Evolutionary conservation across 2,888 invertebrate genomes (phyloP), one percentile per base, ranked within the genome.

Genomic region (Oscheius onirici): DNA sequence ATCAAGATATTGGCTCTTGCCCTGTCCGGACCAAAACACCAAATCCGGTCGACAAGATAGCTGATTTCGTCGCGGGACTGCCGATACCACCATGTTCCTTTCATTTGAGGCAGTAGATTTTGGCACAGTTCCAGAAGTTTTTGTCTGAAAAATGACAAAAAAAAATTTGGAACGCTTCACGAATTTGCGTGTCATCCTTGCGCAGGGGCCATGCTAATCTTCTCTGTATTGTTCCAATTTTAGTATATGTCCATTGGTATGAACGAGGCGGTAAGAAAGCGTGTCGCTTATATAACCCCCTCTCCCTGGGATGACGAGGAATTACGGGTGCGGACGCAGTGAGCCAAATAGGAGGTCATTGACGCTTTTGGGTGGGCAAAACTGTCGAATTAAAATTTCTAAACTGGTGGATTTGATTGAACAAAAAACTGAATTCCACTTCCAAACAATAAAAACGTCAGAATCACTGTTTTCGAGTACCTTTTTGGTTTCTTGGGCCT

Each of bases 141-240:
- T n/a, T 61, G 26, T 20, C 75, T 71, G 24, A n/a, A 52, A 17
- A 22, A 22, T 2, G 10, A n/a, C 2, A n/a, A 5, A 43, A 43
- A 28, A 60, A 20, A 17, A 34, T 3, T 41, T 52, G n/a, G 51
- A 46, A 40, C 92, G 92, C 92, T 93, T 93, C 92, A 93, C 92
- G 93, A 93, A 92, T 93, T 93, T 93, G 92, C 93, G 92, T 93
- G 92, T 93, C 93, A 93, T 93, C 92, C 93, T 93, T 93, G 92
- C 92, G 92, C 92, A 93, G 92, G 92, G 92, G 92, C 92, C 92
- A 93, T 93, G 93, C 92, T 93, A 92, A 93, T 93, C 93, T 93
- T 93, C 93, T 93, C 93, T 93, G 92, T 93, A 93, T 93, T 92
- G 92, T 93, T 93, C 92, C 92, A 93, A 93, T 92, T 93, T 92